These are phyloP conservation scores for Corythornis vintsioides DNA, from an alignment of 2,113 vertebrate genomes.

Conservation along the genomic window DNA sequence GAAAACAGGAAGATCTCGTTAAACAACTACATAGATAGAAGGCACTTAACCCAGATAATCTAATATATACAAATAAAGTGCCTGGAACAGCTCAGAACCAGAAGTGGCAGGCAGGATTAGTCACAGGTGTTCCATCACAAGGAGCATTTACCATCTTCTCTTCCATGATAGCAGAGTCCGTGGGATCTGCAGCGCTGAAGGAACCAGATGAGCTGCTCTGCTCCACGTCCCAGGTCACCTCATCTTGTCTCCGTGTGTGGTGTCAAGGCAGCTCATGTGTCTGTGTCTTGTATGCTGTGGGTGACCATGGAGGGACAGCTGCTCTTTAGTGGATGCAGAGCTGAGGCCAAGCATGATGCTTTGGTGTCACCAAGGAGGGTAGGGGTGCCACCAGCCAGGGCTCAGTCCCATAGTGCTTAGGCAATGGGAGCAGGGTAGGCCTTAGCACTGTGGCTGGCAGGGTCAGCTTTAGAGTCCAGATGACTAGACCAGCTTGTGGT, in stretches of 20 bases:
- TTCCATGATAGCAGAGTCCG: background rate
- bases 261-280: background rate
- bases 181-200: background rate
- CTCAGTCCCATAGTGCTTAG: background rate
- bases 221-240: background rate
- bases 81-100: background rate
- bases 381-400: background rate
- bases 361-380: background rate
- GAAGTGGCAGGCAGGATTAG: background rate
- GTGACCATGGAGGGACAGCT: too few relatives aligned
- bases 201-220: background rate
- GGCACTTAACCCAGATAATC: background rate
- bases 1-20: constrained; percentile 17
- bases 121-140: background rate
- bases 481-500: background rate
- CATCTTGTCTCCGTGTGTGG: background rate
- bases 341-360: background rate
- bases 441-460: background rate
- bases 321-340: background rate
- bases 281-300: background rate
- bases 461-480: background rate
- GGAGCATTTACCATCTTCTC: background rate
- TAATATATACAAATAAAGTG: background rate
- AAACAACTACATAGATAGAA: background rate
- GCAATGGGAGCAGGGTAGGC: background rate